Evolutionary conservation across 1,140 invertebrate species (phyloP), one percentile per base, ranked within the genome.

Genomic region (Arctopsyche grandis): DNA sequence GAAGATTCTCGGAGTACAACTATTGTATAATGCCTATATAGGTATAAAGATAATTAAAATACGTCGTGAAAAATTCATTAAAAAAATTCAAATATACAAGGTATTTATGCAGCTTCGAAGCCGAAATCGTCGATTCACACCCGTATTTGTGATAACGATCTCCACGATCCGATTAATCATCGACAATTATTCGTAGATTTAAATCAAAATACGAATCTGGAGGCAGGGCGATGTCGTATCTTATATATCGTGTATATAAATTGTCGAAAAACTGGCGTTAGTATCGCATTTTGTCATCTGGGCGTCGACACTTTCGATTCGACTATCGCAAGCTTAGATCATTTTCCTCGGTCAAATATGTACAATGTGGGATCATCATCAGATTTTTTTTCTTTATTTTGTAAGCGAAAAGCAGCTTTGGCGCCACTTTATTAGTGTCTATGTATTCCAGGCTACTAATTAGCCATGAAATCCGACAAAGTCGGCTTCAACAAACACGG

Each of bases 351-450:
- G 29, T 38, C 3, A 38, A 38, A 38, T n/a, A 38, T 38, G 29
- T 38, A 38, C n/a, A n/a, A n/a, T n/a, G 29, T 38, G 29, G 1
- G 29, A 38, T 7, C 29, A 38, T 38, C 29, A 38, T 38, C 29
- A 7, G 29, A 38, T 38, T 38, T 1, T 38, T 38, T 1, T 38
- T 38, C 29, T 38, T 38, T 38, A 38, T 38, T 38, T 38, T 38
- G 29, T 38, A 38, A 38, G 29, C 29, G 29, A 38, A 38, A 38
- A 38, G 29, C 1, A 7, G 29, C 29, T 60, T 19, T 60, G 21
- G 56, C 56, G 56, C 56, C 56, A 21, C 56, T 21, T 60, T 60
- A 60, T 60, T 60, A 60, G 56, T 60, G 21, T 60, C 56, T 60
- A 19, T 69, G 22, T 48, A 29, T 43, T 4, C 29, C 0, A 22